Conservation (phyloP, 2,113 vertebrate species). For the Indicator indicator region DNA sequence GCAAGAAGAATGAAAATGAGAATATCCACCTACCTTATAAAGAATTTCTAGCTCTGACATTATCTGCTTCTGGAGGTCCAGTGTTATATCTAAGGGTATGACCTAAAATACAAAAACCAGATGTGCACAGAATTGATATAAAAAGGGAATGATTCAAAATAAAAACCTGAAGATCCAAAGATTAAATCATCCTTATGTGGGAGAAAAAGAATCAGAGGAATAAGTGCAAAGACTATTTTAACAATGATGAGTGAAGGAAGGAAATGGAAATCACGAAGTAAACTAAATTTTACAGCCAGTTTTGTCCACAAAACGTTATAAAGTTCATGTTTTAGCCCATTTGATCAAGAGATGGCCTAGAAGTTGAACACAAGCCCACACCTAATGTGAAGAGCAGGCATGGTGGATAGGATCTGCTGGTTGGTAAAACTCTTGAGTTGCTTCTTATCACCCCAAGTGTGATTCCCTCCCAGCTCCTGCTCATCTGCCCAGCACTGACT, state of each 20-base stretch:
- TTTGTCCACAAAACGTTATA: not conserved
- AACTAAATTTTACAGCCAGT: conserved; percentile 28
- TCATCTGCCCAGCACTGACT: not conserved
- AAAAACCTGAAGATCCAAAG: not conserved
- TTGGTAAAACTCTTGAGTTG: accelerated
- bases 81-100: conserved; percentile 95
- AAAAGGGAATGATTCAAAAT: not conserved
- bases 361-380: not conserved
- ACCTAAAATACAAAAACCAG: conserved; percentile 76
- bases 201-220: not conserved
- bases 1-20: not conserved
- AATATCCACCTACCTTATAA: conserved; percentile 86
- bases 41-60: conserved; percentile 99
- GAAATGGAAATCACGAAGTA: conserved; percentile 12
- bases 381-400: accelerated
- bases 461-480: not conserved
- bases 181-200: no score
- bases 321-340: not conserved
- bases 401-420: not conserved
- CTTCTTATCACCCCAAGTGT: not conserved
- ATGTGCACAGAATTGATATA: accelerated
- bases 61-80: conserved; percentile 97
- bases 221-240: not conserved
- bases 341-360: not conserved
- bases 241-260: conserved; percentile 5